Base-by-base conservation (phyloP, 1,140 invertebrate genomes). In the Drosophila watanabei region DNA sequence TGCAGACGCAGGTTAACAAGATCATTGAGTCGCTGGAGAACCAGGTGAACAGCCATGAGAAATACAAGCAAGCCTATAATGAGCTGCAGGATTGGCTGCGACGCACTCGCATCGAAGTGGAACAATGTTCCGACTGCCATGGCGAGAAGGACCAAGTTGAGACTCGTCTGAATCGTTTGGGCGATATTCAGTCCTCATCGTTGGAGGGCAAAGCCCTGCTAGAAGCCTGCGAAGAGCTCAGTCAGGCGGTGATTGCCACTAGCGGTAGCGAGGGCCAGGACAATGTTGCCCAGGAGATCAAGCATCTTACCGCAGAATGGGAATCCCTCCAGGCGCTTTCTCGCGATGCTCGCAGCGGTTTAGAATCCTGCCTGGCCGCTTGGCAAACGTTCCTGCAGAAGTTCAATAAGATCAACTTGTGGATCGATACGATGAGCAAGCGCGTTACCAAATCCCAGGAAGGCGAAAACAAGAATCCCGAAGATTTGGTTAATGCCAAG, bases 61-160 rank as follows among this genome's bases (percentile, higher is more conserved):
- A 96, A 75, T 98, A 98, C 92, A 97, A 97, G 83, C 95, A 96
- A 80, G 95, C 96, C 0, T 97, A 97, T 75, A 96, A 96, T 69
- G 96, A 96, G 80, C 96, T 97, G 75, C 95, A 96, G 51, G 97
- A 98, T 75, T 98, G 97, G 97, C 94, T 99, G n/a, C 95, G 97
- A 45, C 96, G 96, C 78, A 96, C 96, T 6, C 96, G 97, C 89
- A 95, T 98, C 18, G 96, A 97, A 66, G 95, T 98, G 33, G 98
- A 98, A 88, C 96, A 97, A 76, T 97, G 97, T 77, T 96, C 96
- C 24, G 96, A 98, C 85, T 96, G 96, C 20, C 97, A 98, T 82
- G 97, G 97, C 16, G 97, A 98, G 79, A 96, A 97, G 82, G 95
- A 96, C 41, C 95, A 95, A 51, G 95, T 97, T 1, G 94, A 96